Evolutionary conservation across 2,113 vertebrate genomes (phyloP).

Genomic region (Grammomys dolichurus): DNA sequence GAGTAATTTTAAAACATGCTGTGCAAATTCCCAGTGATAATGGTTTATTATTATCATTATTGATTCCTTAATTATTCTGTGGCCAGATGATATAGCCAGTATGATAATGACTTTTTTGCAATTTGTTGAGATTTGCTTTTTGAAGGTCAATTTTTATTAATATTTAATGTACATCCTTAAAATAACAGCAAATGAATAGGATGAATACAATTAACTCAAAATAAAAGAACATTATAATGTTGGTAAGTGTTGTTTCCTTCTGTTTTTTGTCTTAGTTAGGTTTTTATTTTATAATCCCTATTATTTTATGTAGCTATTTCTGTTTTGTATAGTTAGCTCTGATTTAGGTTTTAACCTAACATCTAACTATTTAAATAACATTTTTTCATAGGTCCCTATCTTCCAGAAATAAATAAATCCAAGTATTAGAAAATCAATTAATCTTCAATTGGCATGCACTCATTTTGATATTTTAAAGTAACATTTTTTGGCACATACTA

Average conservation of each 20-base stretch:
- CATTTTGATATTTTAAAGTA: background rate
- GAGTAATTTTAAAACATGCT: background rate
- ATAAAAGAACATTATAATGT: background rate
- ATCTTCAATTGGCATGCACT: background rate
- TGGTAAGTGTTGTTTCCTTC: background rate
- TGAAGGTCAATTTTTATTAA: conserved; percentile 4
- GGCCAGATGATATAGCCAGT: background rate
- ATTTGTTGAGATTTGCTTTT: conserved; percentile 15
- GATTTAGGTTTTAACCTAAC: conserved; percentile 18
- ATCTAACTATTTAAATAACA: background rate
- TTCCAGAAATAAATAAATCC: background rate
- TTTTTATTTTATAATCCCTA: conserved; percentile 12
- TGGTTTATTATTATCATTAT: conserved; percentile 10
- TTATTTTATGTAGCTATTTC: background rate
- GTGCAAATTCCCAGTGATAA: background rate
- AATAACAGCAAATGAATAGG: background rate
- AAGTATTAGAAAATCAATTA: background rate
- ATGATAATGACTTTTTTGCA: conserved; percentile 6
- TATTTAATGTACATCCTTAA: background rate
- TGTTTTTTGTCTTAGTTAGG: background rate
- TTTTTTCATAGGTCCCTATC: background rate
- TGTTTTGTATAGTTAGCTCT: background rate
- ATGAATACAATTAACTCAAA: conserved; percentile 1
- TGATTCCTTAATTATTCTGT: conserved; percentile 3
- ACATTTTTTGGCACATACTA: background rate